Evolutionary conservation across 53 echinoderm and acorn worm genomes (phyloP), one percentile per base, ranked within the genome.

Genomic region (Actinopyga echinites): DNA sequence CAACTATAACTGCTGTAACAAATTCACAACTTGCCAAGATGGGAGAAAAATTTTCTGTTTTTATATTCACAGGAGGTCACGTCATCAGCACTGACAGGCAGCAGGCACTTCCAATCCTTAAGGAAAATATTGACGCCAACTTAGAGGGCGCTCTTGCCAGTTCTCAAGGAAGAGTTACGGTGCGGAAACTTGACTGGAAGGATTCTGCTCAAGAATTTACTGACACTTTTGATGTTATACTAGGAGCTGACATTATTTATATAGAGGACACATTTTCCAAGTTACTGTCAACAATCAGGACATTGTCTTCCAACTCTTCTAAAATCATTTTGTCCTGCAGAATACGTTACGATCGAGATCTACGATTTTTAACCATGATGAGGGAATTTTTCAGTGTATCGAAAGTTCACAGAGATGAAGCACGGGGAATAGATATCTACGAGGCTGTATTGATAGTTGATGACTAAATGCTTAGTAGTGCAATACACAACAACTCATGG

Each of bases 241-340:
- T 97, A 4, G 97, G 97, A 79, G 97, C 97, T 24, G 97, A 97
- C 80, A 94, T 97, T n/a, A 58, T 97, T 26, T 97, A 97, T 62
- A 74, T 97, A 8, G 90, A 97, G 65, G 94, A 93, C 29, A 90
- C 92, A 11, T 97, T 97, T 52, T 56, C 64, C 19, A 82, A 83
- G 17, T 69, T 97, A n/a, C 59, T 94, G n/a, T 32, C 86, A 21
- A 97, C 97, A 0, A 37, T 97, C 32, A 81, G 65, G 19, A 87
- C 94, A 78, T 73, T 97, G 32, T 84, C 81, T 17, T 37, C 61
- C 32, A 36, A 53, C 25, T 43, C 80, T 3, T 88, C 86, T 5
- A 61, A 74, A 55, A 71, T 97, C 34, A 60, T 97, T n/a, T 73
- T 97, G 30, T 93, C 93, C 10, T 97, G 97, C 83, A 85, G 92